Conservation (phyloP, 2,113 vertebrate species). For the Peromyscus leucopus region DNA sequence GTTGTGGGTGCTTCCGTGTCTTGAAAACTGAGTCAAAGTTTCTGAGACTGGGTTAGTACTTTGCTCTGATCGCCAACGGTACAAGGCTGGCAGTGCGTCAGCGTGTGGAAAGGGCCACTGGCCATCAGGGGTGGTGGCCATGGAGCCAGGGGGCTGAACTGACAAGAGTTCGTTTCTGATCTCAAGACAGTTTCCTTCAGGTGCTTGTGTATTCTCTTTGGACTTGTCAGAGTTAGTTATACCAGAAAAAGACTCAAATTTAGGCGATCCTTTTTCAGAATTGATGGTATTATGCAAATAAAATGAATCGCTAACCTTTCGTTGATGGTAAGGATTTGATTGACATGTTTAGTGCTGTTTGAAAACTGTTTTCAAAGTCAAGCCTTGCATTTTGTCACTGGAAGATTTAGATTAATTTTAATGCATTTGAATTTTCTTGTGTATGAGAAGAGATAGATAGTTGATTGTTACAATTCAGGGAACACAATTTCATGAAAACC, state of each 20-base stretch:
- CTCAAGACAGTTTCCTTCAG: background rate
- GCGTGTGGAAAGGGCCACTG: slow-evolving; percentile 68
- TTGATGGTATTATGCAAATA: background rate
- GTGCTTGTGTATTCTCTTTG: background rate
- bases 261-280: background rate
- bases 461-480: slow-evolving; percentile 8
- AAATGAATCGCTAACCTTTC: background rate
- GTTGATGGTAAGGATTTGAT: slow-evolving; percentile 8
- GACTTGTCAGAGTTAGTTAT: background rate
- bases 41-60: slow-evolving; percentile 61
- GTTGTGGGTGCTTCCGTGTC: background rate
- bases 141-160: background rate
- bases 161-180: background rate
- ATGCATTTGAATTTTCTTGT: background rate
- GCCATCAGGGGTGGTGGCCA: slow-evolving; percentile 8
- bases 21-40: slow-evolving; percentile 71
- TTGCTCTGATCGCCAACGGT: slow-evolving; percentile 66
- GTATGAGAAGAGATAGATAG: background rate
- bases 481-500: background rate
- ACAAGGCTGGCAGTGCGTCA: slow-evolving; percentile 72
- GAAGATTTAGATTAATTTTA: slow-evolving; percentile 7
- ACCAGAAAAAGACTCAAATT: background rate
- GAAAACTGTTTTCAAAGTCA: slow-evolving; percentile 50
- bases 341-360: slow-evolving; percentile 36
- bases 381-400: slow-evolving; percentile 4